phyloP scores from a whole-genome alignment of 2,113 vertebrate species.

The Onychostoma macrolepis region DNA sequence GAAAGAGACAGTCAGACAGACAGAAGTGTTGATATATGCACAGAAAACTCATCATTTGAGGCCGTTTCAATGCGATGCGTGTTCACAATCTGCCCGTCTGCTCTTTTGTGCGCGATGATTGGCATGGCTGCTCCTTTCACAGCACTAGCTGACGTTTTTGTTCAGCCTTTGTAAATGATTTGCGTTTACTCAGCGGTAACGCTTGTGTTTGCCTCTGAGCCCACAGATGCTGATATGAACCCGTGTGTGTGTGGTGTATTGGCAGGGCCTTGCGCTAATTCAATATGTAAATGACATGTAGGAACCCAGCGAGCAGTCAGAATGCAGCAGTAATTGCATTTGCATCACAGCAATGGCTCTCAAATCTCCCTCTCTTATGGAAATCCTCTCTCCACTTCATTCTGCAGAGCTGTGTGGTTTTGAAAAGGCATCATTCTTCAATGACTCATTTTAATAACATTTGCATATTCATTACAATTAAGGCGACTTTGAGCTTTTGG shows the following conservation, averaged over 20 bases:
- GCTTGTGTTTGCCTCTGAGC: slow-evolving; percentile 3
- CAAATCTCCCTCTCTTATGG: slow-evolving; percentile 36
- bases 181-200: background rate
- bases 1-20: background rate
- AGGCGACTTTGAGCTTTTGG: slow-evolving; percentile 50
- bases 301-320: background rate
- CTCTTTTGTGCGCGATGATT: slow-evolving; percentile 2
- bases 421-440: slow-evolving; percentile 25
- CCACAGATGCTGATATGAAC: background rate
- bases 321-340: slow-evolving; percentile 73
- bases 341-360: slow-evolving; percentile 70
- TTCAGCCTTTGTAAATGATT: slow-evolving; percentile 1
- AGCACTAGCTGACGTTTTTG: background rate
- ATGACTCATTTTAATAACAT: slow-evolving; percentile 43
- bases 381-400: slow-evolving; percentile 22
- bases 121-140: background rate
- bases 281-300: slow-evolving; percentile 35
- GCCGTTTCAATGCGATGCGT: background rate
- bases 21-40: background rate
- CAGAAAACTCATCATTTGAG: background rate
- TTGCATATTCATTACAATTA: slow-evolving; percentile 61
- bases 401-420: background rate
- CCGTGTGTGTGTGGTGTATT: background rate
- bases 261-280: background rate
- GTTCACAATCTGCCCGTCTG: background rate